Evolutionary conservation across 2,888 invertebrate genomes (phyloP), one percentile per base, ranked within the genome.

Genomic region (Arge pagana): DNA sequence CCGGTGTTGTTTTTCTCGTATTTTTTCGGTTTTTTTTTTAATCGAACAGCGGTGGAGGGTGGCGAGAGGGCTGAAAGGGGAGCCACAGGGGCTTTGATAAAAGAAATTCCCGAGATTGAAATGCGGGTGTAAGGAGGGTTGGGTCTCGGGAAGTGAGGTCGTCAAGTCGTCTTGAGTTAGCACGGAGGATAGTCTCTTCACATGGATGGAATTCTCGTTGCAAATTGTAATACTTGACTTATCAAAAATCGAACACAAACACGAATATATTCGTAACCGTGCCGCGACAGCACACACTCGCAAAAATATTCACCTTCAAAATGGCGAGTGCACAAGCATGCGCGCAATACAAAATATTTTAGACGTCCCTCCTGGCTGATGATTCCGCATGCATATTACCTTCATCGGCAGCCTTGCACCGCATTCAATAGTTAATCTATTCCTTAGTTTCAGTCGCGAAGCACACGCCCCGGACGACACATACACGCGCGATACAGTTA

Each of bases 301-400:
- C 60, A 57, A 61, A 62, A 64, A 62, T 69, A 69, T 71, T 74
- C 72, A 74, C 74, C 72, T 73, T 68, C 71, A 73, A 74, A 73
- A 74, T 74, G 74, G 74, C 74, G 74, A 73, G 67, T 66, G 61
- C 61, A 62, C 62, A 62, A 60, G 64, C 67, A 66, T 67, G 67
- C 65, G 66, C 66, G 65, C 62, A 59, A 56, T 58, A 59, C 56
- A 54, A 53, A 54, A 52, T 55, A 56, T 58, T 60, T 48, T 49
- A 52, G 23, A 50, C 49, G 53, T 56, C 54, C 18, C 31, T 39
- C 40, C 33, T 21, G 36, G 26, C 23, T 21, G 50, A 54, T 54
- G 59, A 65, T 61, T 55, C 56, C 55, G 40, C 41, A 42, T n/a
- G 50, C 50, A 51, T 51, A 42, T 43, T 51, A 51, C 42, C 42